Percentiles rank a stretch among this genome's conserved stretches.
Conservation (phyloP, 2,888 invertebrate genomes). For the Pegoplata infirma region DNA sequence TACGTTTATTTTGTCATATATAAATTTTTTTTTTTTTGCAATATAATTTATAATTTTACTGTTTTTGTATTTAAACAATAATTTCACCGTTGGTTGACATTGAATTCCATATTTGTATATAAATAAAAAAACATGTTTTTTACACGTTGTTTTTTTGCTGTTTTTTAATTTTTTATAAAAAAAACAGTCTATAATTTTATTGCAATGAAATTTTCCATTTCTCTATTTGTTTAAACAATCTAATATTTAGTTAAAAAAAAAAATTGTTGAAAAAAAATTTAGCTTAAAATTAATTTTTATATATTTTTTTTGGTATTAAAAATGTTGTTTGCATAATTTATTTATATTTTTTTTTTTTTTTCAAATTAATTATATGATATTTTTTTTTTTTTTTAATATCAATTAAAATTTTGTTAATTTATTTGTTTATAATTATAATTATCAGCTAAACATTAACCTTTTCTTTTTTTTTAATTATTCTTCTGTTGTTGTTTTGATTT, state of each 20-base stretch:
- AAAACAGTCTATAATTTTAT: not conserved
- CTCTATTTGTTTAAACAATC: constrained; percentile 33
- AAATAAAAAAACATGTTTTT: constrained; percentile 54
- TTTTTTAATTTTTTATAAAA: constrained; percentile 1
- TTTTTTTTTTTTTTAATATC: not conserved
- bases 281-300: not conserved
- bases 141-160: constrained; percentile 42
- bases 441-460: not conserved
- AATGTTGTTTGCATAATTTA: constrained; percentile 58
- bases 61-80: constrained; percentile 40
- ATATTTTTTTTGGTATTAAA: too few species aligned
- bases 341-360: constrained; percentile 5
- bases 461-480: constrained; percentile 1
- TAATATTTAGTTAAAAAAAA: too few species aligned
- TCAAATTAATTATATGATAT: not conserved
- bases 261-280: too few species aligned
- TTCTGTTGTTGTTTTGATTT: not conserved
- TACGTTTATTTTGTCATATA: not conserved
- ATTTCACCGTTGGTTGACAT: constrained; percentile 62
- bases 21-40: not conserved
- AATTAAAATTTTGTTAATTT: constrained; percentile 37
- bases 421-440: constrained; percentile 6
- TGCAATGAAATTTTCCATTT: constrained; percentile 16
- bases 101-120: constrained; percentile 59
- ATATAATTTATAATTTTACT: constrained; percentile 1